Evolutionary conservation across 2,888 invertebrate genomes (phyloP), one percentile per base, ranked within the genome.

Genomic region (Chalcis sispes): DNA sequence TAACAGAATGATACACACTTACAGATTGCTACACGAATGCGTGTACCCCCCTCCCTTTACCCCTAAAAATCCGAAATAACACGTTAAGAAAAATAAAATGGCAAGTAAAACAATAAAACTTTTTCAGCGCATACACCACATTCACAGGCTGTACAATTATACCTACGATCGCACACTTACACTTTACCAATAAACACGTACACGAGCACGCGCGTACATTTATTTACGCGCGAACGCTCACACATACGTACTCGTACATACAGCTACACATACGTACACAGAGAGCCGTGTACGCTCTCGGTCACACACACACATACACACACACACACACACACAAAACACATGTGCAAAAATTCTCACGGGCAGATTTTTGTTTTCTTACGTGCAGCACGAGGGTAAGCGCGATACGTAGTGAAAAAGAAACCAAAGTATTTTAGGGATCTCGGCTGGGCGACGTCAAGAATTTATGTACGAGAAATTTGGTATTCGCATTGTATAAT

Each of bases 341-440:
- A 29, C 13, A 4, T 13, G 13, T 42, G 15, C 36, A 23, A 40
- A 32, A 48, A 23, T 64, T 50, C 32, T 70, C 40, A 64, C 32
- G 62, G 52, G 62, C 66, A 61, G 46, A 75, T 75, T 75, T 71
- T 54, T 62, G 65, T 54, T 40, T 67, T 65, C 27, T 65, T 67
- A 54, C 61, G 52, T 65, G 66, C 20, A 52, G 61, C 64, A 59
- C 48, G 54, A 62, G 54, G 59, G 66, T 40, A 40, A 64, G 62
- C 32, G 59, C 40, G 20, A 40, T 50, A 42, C 25, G 27, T 77
- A 66, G 61, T 67, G 62, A 61, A 58, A 64, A 42, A 42, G 15
- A 72, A 71, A 67, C 71, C 73, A 74, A 74, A 77, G 71, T 71
- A 74, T 36, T 73, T 72, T 48, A 42, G 40, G 65, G 32, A 77